Conservation (phyloP, 1,140 invertebrate species). For the Brachionus calyciflorus region DNA sequence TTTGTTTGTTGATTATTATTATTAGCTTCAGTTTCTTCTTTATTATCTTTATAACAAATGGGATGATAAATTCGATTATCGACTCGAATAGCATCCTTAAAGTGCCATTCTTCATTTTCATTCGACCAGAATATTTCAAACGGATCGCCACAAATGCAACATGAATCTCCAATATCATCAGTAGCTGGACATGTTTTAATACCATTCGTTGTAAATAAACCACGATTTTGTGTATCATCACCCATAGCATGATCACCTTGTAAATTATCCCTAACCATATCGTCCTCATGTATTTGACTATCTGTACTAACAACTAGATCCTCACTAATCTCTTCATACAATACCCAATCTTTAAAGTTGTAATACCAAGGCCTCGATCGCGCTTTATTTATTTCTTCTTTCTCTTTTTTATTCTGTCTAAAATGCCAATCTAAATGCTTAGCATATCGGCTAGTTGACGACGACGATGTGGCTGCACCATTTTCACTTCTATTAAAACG, state of each 20-base stretch:
- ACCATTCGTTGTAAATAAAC: not conserved
- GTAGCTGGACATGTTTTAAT: not conserved
- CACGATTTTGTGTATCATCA: not conserved
- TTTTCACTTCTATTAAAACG: constrained; percentile 20
- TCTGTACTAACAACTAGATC: constrained; percentile 18
- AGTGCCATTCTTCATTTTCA: constrained; percentile 91
- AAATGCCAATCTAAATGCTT: constrained; percentile 47
- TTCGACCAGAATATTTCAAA: constrained; percentile 92
- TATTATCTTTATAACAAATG: constrained; percentile 49
- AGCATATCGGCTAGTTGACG: no score
- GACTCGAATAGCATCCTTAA: constrained; percentile 74
- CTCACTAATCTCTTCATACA: constrained; percentile 43
- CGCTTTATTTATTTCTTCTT: constrained; percentile 27
- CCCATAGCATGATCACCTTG: not conserved
- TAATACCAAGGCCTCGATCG: constrained; percentile 29
- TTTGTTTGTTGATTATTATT: not conserved
- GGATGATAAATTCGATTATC: constrained; percentile 66
- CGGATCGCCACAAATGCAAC: constrained; percentile 81
- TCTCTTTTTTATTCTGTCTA: constrained; percentile 43
- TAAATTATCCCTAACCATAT: not conserved
- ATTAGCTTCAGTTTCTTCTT: constrained; percentile 31
- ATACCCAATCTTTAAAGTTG: constrained; percentile 28
- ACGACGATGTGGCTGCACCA: not conserved
- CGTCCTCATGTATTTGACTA: not conserved
- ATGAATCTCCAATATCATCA: constrained; percentile 57